Base-by-base conservation (phyloP, 2,797 vertebrate genomes). In the Halcyon leucocephala region DNA sequence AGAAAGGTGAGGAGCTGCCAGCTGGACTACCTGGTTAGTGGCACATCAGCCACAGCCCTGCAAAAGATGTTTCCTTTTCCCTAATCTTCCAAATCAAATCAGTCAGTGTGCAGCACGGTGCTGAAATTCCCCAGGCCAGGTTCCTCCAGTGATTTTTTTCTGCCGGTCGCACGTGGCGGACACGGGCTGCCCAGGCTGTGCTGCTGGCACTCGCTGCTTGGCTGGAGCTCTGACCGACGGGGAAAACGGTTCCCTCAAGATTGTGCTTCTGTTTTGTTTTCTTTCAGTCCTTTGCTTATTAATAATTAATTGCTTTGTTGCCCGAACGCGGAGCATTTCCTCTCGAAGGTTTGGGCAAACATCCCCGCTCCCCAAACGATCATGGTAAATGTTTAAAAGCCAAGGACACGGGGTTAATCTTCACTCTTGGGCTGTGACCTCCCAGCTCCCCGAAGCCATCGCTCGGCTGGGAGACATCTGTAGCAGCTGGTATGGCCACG, bases 301-400 rank as follows among this genome's bases (percentile, higher is more conserved):
- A 76, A 24, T 46, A 51, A 49, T 51, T n/a, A 28, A 28, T 67
- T 57, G 52, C 49, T 72, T 48, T 39, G 82, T 67, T 37, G 52
- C 55, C 42, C 21, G 57, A 79, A 44, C 0, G 1, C 0, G 3
- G 25, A 91, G 60, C 62, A 2, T 80, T 95, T 96, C 93, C 89
- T 87, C 21, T 22, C 28, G 64, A 15, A 42, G 80, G 70, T 71
- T 73, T 33, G 2, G 51, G 57, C 92, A 86, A 87, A 87, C 71
- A 82, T 22, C 89, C 48, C 93, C 4, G 8, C 86, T 92, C 79
- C 77, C 82, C 5, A 1, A 4, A 4, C 52, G 66, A 46, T 10
- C 7, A 3, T 42, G 61, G 96, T 95, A 60, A 97, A 93, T 91
- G 76, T 93, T 96, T 92, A 96, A 94, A 96, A 96, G 86, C 94